Evolutionary conservation across 2,888 invertebrate species (phyloP).

Genomic region (Limenitis camilla): DNA sequence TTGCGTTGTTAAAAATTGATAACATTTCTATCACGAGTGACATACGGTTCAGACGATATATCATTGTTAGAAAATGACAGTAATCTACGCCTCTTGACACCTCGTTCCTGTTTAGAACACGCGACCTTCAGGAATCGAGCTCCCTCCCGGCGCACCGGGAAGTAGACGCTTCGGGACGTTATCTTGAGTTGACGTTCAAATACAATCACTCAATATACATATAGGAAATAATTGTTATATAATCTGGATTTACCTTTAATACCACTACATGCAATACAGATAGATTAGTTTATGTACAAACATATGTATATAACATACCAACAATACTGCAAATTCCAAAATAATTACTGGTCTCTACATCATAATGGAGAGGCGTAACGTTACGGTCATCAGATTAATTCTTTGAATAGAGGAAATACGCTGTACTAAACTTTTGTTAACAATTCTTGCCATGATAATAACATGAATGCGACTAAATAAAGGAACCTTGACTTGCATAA

Average conservation of each 20-base stretch:
- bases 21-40: constrained; percentile 25
- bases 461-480: constrained; percentile 21
- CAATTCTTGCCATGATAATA: constrained; percentile 29
- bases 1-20: constrained; percentile 4
- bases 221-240: not conserved
- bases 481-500: not conserved
- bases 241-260: not conserved
- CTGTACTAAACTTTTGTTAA: constrained; percentile 47
- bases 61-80: constrained; percentile 62
- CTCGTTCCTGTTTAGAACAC: constrained; percentile 52
- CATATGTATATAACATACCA: not conserved
- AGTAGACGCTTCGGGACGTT: constrained; percentile 51
- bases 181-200: constrained; percentile 39
- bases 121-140: constrained; percentile 53
- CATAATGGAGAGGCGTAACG: constrained; percentile 23
- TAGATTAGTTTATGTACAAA: not conserved
- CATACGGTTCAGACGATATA: constrained; percentile 48
- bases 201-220: not conserved
- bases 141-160: constrained; percentile 53
- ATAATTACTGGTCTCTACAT: constrained; percentile 6
- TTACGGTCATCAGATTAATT: constrained; percentile 43
- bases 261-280: no score
- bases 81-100: constrained; percentile 50
- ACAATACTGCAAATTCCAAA: not conserved
- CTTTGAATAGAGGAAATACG: constrained; percentile 57